phyloP scores from a whole-genome alignment of 2,888 invertebrate genomes.

The Drepana falcataria region DNA sequence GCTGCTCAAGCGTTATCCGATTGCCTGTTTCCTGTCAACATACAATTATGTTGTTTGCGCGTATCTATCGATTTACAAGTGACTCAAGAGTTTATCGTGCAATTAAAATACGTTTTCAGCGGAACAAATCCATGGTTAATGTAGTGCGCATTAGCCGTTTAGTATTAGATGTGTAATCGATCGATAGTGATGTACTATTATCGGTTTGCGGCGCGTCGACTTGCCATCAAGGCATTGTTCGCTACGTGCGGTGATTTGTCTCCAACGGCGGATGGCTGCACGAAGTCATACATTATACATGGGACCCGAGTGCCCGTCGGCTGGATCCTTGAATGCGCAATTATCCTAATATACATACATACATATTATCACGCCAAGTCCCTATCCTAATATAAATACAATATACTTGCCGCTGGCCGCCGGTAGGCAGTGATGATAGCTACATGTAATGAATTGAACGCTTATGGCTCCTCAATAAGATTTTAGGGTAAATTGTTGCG shows the following conservation, averaged over 20 bases:
- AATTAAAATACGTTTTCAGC: neutral
- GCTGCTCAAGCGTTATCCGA: neutral
- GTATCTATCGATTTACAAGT: neutral
- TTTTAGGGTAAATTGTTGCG: no score
- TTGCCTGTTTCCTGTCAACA: neutral
- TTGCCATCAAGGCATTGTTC: slow-evolving; percentile 23
- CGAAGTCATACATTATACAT: slow-evolving; percentile 32
- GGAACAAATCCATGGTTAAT: neutral
- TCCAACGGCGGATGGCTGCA: slow-evolving; percentile 19
- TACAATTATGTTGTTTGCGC: neutral
- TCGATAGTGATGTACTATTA: slow-evolving; percentile 14
- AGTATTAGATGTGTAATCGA: neutral
- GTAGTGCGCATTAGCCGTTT: neutral
- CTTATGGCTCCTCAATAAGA: no score
- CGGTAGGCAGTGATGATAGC: no score
- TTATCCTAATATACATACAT: slow-evolving; percentile 21
- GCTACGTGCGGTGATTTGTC: slow-evolving; percentile 29
- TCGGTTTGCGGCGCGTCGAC: slow-evolving; percentile 8
- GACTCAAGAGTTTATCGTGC: neutral
- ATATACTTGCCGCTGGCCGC: slow-evolving; percentile 5
- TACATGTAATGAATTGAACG: no score
- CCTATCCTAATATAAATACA: no score
- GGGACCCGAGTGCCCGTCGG: slow-evolving; percentile 18
- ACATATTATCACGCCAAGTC: no score
- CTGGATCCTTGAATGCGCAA: slow-evolving; percentile 16